Conservation (phyloP, 2,888 invertebrate species). For the Drosophila mercatorum region DNA sequence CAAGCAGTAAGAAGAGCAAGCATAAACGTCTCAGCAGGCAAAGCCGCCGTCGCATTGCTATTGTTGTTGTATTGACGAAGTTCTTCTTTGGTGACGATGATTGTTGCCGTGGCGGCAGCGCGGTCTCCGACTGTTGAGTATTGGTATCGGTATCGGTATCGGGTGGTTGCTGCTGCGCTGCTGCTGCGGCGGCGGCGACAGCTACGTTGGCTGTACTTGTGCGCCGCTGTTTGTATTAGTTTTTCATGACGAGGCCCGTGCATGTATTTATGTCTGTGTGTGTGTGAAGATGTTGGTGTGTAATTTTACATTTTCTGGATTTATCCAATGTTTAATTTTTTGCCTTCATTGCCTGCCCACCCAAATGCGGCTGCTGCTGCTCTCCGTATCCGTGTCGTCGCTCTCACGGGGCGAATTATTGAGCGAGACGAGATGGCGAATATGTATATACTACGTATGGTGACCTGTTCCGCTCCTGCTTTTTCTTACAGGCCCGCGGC, state of each 20-base stretch:
- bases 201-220: conserved; percentile 75
- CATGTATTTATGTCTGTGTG: conserved; percentile 15
- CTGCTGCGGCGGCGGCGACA: conserved; percentile 29
- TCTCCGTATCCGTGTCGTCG: conserved; percentile 42
- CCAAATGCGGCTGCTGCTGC: conserved; percentile 50
- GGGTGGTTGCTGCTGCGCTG: conserved; percentile 48
- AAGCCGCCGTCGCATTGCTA: conserved; percentile 23
- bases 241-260: conserved; percentile 55
- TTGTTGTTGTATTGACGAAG: conserved; percentile 71
- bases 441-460: conserved; percentile 55
- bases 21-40: conserved; percentile 50
- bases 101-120: conserved; percentile 55
- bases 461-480: conserved; percentile 71
- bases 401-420: conserved; percentile 67
- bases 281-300: conserved; percentile 35
- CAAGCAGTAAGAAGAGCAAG: conserved; percentile 53
- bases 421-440: conserved; percentile 55
- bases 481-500: conserved; percentile 43
- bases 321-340: conserved; percentile 76
- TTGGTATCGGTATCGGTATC: conserved; percentile 62
- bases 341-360: conserved; percentile 69
- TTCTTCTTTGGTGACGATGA: conserved; percentile 78
- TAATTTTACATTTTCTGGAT: conserved; percentile 77
- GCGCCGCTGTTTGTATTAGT: conserved; percentile 61
- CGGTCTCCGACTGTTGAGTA: conserved; percentile 52